Percentiles rank a stretch among this genome's conserved stretches.
Evolutionary conservation across 2,113 vertebrate species (phyloP).

Genomic region (Baryphthengus martii): DNA sequence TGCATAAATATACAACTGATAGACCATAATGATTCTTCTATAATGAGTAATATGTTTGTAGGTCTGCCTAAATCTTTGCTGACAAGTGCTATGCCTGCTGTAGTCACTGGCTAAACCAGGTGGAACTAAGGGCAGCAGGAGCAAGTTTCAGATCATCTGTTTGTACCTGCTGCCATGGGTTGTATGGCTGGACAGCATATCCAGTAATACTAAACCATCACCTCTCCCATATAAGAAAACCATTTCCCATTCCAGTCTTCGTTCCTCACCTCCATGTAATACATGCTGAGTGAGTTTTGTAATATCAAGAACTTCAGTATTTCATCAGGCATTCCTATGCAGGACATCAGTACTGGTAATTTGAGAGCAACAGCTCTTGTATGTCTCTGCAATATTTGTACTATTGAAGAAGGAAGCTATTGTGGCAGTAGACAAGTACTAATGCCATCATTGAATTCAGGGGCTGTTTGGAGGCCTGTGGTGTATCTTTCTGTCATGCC

Average conservation of each 20-base stretch:
- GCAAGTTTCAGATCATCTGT: not conserved
- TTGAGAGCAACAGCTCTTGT: not conserved
- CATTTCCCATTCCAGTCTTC: not conserved
- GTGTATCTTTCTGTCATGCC: not conserved
- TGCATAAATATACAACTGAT: not conserved
- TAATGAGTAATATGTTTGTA: not conserved
- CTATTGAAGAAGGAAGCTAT: not conserved
- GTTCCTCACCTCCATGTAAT: not conserved
- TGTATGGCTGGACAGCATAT: not conserved
- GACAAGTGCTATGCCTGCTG: not conserved
- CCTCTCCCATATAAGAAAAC: not conserved
- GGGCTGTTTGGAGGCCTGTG: not conserved
- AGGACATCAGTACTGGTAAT: not conserved
- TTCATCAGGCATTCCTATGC: not conserved
- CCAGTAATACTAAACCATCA: not conserved
- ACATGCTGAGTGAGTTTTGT: not conserved
- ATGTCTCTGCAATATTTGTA: not conserved
- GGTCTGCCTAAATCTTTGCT: not conserved
- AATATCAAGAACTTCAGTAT: not conserved
- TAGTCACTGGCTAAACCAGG: not conserved
- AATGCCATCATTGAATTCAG: not conserved
- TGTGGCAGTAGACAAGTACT: not conserved
- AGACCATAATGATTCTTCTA: not conserved
- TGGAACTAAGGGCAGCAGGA: not conserved
- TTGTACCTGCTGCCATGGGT: not conserved